phyloP scores from a whole-genome alignment of 2,113 vertebrate genomes.

The Lophura nycthemera region DNA sequence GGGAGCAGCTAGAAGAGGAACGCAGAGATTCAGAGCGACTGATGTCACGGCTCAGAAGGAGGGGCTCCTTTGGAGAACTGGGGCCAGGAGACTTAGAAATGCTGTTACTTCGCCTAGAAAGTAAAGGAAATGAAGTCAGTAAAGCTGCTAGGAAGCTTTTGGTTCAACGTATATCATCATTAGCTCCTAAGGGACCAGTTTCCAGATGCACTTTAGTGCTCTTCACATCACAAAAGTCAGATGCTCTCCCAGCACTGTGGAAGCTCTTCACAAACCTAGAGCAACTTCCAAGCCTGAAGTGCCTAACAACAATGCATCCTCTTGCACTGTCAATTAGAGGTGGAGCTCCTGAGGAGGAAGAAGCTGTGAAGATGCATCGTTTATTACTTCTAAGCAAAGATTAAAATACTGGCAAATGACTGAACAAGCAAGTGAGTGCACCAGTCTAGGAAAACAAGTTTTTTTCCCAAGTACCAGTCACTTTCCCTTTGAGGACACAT shows the following conservation, averaged over 20 bases:
- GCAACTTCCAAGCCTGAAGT: not conserved
- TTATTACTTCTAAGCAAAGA: not conserved
- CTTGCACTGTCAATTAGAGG: not conserved
- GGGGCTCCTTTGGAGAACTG: conserved; percentile 86
- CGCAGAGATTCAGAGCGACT: conserved; percentile 94
- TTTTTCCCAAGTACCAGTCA: not conserved
- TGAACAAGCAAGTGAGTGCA: not conserved
- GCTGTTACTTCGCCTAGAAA: conserved; percentile 91
- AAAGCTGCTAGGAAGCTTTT: not conserved
- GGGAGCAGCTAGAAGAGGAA: conserved; percentile 89
- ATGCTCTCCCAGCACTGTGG: not conserved
- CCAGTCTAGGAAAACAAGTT: not conserved
- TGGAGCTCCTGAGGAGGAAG: not conserved
- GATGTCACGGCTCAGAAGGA: conserved; percentile 86
- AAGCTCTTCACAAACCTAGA: not conserved
- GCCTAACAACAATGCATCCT: not conserved
- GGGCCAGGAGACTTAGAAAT: conserved; percentile 93
- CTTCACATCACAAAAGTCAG: not conserved
- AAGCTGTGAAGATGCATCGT: not conserved
- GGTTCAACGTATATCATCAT: not conserved
- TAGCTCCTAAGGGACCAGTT: not conserved
- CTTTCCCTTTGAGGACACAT: not conserved
- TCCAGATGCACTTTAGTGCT: not conserved
- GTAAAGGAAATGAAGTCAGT: not conserved
- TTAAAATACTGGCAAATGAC: not conserved